Evolutionary conservation across 2,113 vertebrate genomes (phyloP).

Genomic region (Nicator chloris): DNA sequence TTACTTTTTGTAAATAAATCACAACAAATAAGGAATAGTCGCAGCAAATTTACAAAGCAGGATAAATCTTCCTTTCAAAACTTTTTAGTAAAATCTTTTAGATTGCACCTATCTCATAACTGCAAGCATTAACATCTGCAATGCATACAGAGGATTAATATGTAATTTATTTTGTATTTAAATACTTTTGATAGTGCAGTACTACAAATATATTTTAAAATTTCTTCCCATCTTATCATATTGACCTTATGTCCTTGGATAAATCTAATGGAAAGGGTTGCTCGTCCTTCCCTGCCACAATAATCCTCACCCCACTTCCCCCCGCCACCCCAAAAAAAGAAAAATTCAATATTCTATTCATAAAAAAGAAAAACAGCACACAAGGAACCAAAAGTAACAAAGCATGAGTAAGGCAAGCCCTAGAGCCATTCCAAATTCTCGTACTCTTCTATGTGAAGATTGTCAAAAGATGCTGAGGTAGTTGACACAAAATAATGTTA

Average conservation of each 20-base stretch:
- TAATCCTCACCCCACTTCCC: fast-evolving
- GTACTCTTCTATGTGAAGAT: background rate
- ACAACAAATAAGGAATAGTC: background rate
- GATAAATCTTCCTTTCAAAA: background rate
- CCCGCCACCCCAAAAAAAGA: too few relatives aligned
- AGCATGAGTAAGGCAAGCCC: background rate
- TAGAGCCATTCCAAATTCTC: background rate
- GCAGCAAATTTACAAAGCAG: background rate
- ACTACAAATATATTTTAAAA: background rate
- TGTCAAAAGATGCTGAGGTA: background rate
- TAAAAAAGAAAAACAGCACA: background rate
- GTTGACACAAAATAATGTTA: background rate
- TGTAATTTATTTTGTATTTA: background rate
- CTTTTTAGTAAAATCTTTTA: background rate
- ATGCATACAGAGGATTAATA: background rate
- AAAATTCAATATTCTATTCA: background rate
- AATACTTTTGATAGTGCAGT: background rate
- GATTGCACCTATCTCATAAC: background rate
- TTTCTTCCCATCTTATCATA: background rate
- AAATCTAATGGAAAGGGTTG: background rate
- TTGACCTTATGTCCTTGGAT: background rate
- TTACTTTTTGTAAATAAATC: background rate
- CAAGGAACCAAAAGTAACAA: background rate
- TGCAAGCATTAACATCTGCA: background rate
- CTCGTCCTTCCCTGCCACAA: background rate